phyloP scores from a whole-genome alignment of 2,888 invertebrate species.

The Rhopalosiphum nymphaeae region DNA sequence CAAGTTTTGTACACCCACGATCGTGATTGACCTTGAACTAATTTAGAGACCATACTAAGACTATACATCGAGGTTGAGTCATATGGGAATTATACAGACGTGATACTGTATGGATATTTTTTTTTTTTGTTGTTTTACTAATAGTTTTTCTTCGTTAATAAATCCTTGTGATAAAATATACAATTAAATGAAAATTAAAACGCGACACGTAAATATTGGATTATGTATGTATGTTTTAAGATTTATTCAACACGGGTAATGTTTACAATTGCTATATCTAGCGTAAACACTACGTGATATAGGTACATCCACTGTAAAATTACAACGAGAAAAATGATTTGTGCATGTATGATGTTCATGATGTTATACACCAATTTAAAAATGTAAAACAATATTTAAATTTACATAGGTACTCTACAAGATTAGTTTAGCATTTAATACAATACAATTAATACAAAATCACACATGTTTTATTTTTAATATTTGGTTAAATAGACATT shows the following conservation, averaged over 20 bases:
- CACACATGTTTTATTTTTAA: not conserved
- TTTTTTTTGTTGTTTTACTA: not conserved
- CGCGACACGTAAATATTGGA: conserved; percentile 39
- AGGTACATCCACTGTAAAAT: not conserved
- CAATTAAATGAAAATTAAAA: conserved; percentile 48
- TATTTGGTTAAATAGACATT: not conserved
- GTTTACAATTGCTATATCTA: not conserved
- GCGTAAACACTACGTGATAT: conserved; percentile 18
- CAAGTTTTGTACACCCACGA: not conserved
- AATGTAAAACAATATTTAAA: not conserved
- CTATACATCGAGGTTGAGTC: conserved; percentile 30
- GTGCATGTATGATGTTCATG: not conserved
- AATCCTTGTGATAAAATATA: conserved; percentile 19
- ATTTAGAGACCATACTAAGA: conserved; percentile 35
- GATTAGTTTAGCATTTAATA: not conserved
- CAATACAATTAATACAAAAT: not conserved
- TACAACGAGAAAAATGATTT: not conserved
- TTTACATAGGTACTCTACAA: not conserved
- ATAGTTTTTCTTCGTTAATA: conserved; percentile 16
- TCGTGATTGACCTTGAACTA: conserved; percentile 25
- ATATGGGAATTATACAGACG: conserved; percentile 42
- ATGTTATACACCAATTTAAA: not conserved
- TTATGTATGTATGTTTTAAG: conserved; percentile 27
- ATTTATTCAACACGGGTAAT: conserved; percentile 30
- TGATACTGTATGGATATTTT: conserved; percentile 19